Evolutionary conservation across 2,113 vertebrate species (phyloP).

Genomic region (Tapirus terrestris): DNA sequence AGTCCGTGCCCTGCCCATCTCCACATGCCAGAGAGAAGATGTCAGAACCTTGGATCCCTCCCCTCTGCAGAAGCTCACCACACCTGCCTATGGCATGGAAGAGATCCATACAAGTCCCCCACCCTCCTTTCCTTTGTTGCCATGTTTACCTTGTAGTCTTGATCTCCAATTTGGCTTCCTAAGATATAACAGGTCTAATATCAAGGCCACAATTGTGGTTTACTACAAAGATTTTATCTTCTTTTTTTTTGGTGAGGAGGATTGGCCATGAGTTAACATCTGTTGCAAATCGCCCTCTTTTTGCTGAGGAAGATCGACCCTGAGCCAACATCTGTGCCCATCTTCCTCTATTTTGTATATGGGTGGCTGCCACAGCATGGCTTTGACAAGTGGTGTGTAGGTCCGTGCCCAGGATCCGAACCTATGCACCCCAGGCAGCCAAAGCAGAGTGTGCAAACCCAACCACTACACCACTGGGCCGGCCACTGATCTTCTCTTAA

Average conservation of each 20-base stretch:
- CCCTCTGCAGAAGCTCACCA: background rate
- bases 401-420: too few species aligned
- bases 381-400: too few species aligned
- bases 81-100: background rate
- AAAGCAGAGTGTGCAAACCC: too few species aligned
- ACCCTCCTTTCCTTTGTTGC: background rate
- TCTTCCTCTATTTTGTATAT: too few species aligned
- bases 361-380: too few species aligned
- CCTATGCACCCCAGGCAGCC: too few species aligned
- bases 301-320: too few species aligned
- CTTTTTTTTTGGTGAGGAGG: background rate
- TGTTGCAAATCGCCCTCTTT: too few species aligned
- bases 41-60: background rate
- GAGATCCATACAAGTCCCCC: background rate
- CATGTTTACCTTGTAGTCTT: background rate
- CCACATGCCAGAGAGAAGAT: background rate
- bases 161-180: background rate
- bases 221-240: conserved; percentile 23
- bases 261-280: too few species aligned
- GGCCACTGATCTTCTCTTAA: background rate
- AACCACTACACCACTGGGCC: too few species aligned
- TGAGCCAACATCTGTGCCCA: too few species aligned
- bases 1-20: background rate
- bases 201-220: background rate
- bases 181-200: background rate